Evolutionary conservation across 2,888 invertebrate genomes (phyloP).

Genomic region (Agapetus fuscipes): DNA sequence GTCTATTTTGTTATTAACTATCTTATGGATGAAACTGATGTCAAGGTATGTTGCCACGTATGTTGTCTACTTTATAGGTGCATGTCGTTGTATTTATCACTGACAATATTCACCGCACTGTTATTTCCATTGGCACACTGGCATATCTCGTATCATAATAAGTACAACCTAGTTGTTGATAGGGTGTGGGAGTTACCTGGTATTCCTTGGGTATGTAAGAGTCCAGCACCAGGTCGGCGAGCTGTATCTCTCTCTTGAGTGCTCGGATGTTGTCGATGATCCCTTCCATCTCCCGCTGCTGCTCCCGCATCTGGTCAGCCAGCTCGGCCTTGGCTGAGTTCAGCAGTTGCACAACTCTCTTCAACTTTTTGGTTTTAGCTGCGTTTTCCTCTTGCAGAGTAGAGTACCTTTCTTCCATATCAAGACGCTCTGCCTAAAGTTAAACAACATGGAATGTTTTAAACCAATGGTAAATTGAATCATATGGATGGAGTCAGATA

Average conservation of each 20-base stretch:
- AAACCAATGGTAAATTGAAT: constrained; percentile 1
- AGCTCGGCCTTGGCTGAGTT: constrained; percentile 79
- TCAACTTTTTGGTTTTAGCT: constrained; percentile 86
- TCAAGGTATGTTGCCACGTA: too few relatives aligned
- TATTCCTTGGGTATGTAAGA: constrained; percentile 91
- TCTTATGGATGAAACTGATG: too few relatives aligned
- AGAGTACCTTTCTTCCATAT: constrained; percentile 91
- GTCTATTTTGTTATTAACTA: too few relatives aligned
- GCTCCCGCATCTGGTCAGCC: constrained; percentile 83
- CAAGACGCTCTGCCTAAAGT: constrained; percentile 76
- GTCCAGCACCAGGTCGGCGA: constrained; percentile 85
- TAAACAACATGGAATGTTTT: too few relatives aligned
- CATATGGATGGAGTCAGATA: too few relatives aligned
- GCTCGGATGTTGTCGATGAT: constrained; percentile 88
- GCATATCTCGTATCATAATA: too few relatives aligned
- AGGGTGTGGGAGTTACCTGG: constrained; percentile 46
- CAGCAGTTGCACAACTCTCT: constrained; percentile 77
- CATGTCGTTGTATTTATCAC: too few relatives aligned
- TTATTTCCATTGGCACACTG: too few relatives aligned
- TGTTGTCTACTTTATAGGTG: too few relatives aligned
- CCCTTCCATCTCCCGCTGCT: constrained; percentile 95
- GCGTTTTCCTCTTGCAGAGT: constrained; percentile 90
- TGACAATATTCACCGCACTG: too few relatives aligned
- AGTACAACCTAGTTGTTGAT: too few relatives aligned
- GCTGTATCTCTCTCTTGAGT: constrained; percentile 78